Evolutionary conservation across 2,888 invertebrate genomes (phyloP).

Genomic region (Ornithoptera priamus): DNA sequence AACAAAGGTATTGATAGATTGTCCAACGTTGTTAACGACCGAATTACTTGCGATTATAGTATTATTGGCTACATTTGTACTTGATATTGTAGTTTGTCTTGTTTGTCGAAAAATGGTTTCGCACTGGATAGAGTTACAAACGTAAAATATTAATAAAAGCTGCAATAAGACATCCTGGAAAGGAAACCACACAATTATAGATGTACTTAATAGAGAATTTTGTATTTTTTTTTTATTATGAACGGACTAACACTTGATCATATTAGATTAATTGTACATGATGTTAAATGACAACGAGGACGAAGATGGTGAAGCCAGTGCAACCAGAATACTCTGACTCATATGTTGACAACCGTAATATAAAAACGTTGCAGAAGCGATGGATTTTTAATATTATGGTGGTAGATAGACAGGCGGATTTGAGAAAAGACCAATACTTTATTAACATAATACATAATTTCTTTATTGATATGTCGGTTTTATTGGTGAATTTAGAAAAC

Average conservation of each 20-base stretch:
- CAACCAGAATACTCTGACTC: no score
- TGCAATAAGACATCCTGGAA: background rate
- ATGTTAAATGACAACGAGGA: no score
- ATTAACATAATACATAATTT: no score
- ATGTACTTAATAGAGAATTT: background rate
- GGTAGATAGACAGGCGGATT: no score
- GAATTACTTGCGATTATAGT: constrained; percentile 2
- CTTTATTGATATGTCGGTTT: no score
- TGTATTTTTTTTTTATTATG: background rate
- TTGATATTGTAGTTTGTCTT: background rate
- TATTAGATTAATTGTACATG: no score
- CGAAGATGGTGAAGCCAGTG: no score
- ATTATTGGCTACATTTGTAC: background rate
- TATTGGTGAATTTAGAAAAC: no score
- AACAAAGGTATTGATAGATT: background rate
- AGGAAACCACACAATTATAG: background rate
- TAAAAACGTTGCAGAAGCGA: no score
- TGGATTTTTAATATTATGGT: no score
- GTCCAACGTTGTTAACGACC: constrained; percentile 3
- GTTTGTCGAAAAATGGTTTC: background rate
- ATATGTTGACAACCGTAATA: no score
- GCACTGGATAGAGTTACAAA: background rate
- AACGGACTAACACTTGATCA: background rate
- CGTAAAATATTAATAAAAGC: background rate
- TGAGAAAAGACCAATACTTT: no score